phyloP scores from a whole-genome alignment of 2,888 invertebrate species.

The Mesorhabditis sp. region DNA sequence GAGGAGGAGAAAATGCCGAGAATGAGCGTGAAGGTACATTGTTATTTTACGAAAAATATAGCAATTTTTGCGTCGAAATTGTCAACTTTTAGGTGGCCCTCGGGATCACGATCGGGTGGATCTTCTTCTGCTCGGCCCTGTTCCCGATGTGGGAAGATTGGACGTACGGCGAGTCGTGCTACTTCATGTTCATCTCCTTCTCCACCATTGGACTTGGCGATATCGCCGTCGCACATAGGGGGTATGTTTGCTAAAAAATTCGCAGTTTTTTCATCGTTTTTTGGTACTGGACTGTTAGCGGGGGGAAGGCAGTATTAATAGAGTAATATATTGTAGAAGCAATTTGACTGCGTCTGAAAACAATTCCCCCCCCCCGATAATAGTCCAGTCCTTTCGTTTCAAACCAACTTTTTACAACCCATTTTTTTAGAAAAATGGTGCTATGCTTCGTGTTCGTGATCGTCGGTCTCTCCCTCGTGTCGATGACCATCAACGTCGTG shows the following conservation, averaged over 20 bases:
- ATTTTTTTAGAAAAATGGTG: slow-evolving; percentile 52
- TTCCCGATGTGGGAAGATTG: slow-evolving; percentile 84
- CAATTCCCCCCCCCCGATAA: too few relatives aligned
- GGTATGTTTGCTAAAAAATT: slow-evolving; percentile 33
- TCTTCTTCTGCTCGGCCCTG: slow-evolving; percentile 82
- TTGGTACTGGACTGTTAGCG: background rate
- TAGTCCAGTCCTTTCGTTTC: too few relatives aligned
- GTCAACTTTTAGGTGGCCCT: slow-evolving; percentile 34
- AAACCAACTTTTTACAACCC: too few relatives aligned
- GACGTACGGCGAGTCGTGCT: slow-evolving; percentile 60
- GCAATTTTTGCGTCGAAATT: background rate
- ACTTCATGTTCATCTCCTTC: slow-evolving; percentile 61
- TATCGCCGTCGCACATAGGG: slow-evolving; percentile 47
- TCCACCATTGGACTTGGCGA: slow-evolving; percentile 59
- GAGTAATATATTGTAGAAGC: too few relatives aligned
- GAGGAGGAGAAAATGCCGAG: slow-evolving; percentile 27
- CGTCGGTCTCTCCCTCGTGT: slow-evolving; percentile 61
- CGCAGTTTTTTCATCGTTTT: background rate
- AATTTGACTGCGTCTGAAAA: too few relatives aligned
- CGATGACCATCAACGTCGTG: slow-evolving; percentile 62
- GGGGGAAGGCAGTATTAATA: too few relatives aligned
- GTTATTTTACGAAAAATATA: background rate
- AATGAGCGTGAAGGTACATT: slow-evolving; percentile 35
- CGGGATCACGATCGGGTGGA: slow-evolving; percentile 80
- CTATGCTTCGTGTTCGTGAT: slow-evolving; percentile 59